A percentile compares a stretch with the other conserved stretches of the same genome.
Conservation (phyloP, 2,113 vertebrate species). For the Dipodomys merriami region DNA sequence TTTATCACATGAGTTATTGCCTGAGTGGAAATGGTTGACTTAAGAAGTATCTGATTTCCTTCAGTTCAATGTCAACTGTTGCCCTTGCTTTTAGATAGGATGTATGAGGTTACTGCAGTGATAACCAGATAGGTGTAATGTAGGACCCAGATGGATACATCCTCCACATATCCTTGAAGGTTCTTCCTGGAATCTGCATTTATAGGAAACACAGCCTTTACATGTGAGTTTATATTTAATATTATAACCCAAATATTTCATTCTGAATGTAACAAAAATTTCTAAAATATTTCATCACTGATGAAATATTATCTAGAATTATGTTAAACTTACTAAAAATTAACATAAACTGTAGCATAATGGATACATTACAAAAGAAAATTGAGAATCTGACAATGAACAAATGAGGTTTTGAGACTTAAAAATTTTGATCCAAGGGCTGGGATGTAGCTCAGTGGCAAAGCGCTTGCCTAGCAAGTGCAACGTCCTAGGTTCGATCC, state of each 20-base stretch:
- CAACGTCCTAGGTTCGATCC: too few species aligned
- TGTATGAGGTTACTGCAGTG: too few species aligned
- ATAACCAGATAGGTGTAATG: not conserved
- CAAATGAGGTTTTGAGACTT: not conserved
- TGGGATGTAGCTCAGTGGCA: too few species aligned
- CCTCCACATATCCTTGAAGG: not conserved
- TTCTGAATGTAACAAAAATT: not conserved
- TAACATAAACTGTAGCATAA: not conserved
- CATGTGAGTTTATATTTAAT: not conserved
- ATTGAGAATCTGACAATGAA: not conserved
- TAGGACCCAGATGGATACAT: not conserved
- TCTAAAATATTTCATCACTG: not conserved
- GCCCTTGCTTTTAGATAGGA: too few species aligned
- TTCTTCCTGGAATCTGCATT: not conserved
- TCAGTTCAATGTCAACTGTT: too few species aligned
- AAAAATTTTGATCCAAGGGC: too few species aligned
- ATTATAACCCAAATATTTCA: not conserved
- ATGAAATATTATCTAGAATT: not conserved
- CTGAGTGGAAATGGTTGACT: not conserved
- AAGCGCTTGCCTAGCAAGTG: too few species aligned
- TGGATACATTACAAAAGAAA: not conserved
- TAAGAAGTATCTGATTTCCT: not conserved
- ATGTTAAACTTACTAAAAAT: not conserved
- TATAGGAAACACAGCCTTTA: not conserved
- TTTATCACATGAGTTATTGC: not conserved